Base-by-base conservation (phyloP, 1,140 invertebrate genomes). In the Oedothorax gibbosus region DNA sequence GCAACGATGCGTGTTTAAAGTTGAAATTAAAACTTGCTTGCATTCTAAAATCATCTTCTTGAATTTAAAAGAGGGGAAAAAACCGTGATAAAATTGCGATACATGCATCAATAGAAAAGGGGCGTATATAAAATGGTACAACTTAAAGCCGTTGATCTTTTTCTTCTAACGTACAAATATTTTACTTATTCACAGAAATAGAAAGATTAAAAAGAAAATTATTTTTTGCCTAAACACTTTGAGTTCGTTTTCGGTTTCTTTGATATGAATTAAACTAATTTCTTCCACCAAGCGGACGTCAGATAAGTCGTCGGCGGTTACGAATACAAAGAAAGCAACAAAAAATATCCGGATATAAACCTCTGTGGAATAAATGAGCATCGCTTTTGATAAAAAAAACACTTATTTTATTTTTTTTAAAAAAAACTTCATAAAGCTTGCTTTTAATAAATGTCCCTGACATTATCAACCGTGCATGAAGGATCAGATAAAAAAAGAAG, bases 391-490 rank as follows among this genome's bases (percentile, higher is more conserved):
- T 56, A 75, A 57, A 75, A 75, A 18, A 75, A 35, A 57, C 15
- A 57, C 14, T 75, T 20, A 75, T 75, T 75, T 75, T 56, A 75
- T 75, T 75, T 35, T 35, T 35, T 1, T 56, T 57, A 75, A 75
- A 75, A 51, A 75, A 75, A 75, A 50, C 53, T 75, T 75, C 57
- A 11, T 57, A 18, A 75, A 57, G 72, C 51, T 51, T 12, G 21
- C 35, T 75, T 75, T 75, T 75, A 75, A 75, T 75, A 75, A 75
- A 75, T 75, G 54, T 75, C 21, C 54, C 72, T 75, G 72, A 75
- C 72, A 75, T 75, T 57, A 57, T 35, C 72, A 57, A 35, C 54
- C 20, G 20, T 20, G 72, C 72, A 21, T 75, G 54, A 75, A 75
- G 72, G n/a, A 75, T 57, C 35, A 35, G 35, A 35, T 50, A 15